Evolutionary conservation across 1,140 invertebrate genomes (phyloP), one percentile per base, ranked within the genome.

Genomic region (Ridgeia piscesae): DNA sequence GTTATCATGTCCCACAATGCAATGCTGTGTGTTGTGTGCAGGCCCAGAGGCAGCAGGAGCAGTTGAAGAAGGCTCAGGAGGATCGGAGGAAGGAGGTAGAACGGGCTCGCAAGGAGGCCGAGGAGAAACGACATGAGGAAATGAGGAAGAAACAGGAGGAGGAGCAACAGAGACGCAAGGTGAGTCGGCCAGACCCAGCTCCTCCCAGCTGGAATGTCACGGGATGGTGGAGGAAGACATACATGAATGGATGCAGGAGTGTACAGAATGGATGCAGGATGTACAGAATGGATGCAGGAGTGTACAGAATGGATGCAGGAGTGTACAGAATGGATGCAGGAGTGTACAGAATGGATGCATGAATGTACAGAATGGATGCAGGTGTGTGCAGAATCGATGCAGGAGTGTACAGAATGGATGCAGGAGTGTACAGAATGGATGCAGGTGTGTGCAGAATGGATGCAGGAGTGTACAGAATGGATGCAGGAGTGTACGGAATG

Each of bases 21-120:
- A 4, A 89, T 89, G n/a, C 35, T 42, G 33, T 8, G 8, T 89
- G 33, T 35, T 50, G 33, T 89, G 14, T 77, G 21, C 92, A 96
- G 95, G 94, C 94, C 35, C 92, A 95, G 34, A 91, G 94, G 88
- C 95, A 95, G 91, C 95, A 96, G 93, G 95, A 95, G 92, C 94
- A 95, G 92, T 88, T 95, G 88, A 94, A 94, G 42, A 35, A 91
- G 58, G 42, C 31, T 11, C 92, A 92, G 91, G 92, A 92, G 89
- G 92, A 92, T 27, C 33, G 91, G 11, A 91, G 35, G 77, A 92
- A 94, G 89, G 93, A 94, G 91, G 94, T 94, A 17, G 95, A 96
- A 58, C 94, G 95, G 33, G 94, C 94, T 92, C 95, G 94, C 91
- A 93, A 93, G 90, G 95, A 95, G 89, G 92, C 93, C 31, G 94